These are phyloP conservation scores for Tanypteryx hageni DNA, from an alignment of 2,888 invertebrate genomes.

Conservation along the genomic window DNA sequence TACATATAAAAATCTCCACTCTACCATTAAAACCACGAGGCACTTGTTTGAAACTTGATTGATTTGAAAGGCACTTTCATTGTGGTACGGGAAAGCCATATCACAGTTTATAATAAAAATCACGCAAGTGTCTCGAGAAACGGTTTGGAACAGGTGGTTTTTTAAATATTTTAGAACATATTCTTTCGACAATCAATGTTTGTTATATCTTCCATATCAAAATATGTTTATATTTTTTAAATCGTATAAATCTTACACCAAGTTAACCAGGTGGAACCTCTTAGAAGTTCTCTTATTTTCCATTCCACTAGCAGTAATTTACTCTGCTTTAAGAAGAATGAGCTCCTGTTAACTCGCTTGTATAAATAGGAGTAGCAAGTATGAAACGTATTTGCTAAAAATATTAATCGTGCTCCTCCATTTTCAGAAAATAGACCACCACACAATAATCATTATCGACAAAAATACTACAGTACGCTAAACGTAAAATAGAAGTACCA, in stretches of 20 bases:
- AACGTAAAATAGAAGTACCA: slow-evolving; percentile 16
- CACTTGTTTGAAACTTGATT: neutral
- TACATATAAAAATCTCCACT: neutral
- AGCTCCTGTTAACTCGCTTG: slow-evolving; percentile 4
- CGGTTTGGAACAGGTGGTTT: neutral
- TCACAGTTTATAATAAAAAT: neutral
- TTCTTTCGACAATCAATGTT: slow-evolving; percentile 2
- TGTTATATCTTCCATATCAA: neutral
- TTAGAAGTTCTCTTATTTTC: too few species aligned
- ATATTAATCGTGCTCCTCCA: neutral
- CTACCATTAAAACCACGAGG: neutral
- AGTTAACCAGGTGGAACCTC: too few species aligned
- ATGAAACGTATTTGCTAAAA: slow-evolving; percentile 34
- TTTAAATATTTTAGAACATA: neutral
- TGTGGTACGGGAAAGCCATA: slow-evolving; percentile 30
- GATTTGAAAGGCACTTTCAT: slow-evolving; percentile 47
- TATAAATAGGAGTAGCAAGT: neutral
- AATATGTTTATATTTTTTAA: neutral
- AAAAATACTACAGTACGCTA: slow-evolving; percentile 44
- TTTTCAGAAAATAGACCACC: slow-evolving; percentile 57
- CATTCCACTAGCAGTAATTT: too few species aligned
- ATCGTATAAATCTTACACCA: too few species aligned
- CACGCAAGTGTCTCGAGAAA: neutral
- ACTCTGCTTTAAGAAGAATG: slow-evolving; percentile 5
- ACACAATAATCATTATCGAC: slow-evolving; percentile 43